Conservation (phyloP, 2,797 vertebrate genomes). For the Acridotheres tristis region DNA sequence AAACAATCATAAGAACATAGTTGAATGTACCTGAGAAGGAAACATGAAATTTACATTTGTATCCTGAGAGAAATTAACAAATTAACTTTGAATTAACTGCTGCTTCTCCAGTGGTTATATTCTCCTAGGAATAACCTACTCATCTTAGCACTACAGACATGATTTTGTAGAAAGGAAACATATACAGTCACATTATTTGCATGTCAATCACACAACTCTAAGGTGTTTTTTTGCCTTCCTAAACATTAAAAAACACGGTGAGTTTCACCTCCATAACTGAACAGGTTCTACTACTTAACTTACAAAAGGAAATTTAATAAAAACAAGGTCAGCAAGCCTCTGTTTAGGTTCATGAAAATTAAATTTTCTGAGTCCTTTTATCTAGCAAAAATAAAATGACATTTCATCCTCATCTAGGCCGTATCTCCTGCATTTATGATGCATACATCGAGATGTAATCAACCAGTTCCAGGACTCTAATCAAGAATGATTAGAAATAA, state of each 20-base stretch:
- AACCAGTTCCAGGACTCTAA: background rate
- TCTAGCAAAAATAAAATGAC: background rate
- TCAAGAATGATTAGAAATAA: slow-evolving; percentile 4
- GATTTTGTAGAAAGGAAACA: slow-evolving; percentile 1
- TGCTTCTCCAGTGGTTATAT: background rate
- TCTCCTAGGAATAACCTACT: background rate
- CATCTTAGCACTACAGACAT: background rate
- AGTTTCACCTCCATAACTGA: background rate
- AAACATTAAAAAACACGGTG: background rate
- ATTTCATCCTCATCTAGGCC: background rate
- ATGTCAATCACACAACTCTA: background rate
- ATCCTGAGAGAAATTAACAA: background rate
- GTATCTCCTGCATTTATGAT: background rate
- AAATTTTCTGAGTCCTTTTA: background rate
- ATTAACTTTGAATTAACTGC: background rate
- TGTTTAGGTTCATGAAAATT: background rate
- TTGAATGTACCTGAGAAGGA: background rate
- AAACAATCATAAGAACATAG: background rate
- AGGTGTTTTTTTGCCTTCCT: background rate
- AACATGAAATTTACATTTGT: background rate
- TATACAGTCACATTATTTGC: background rate
- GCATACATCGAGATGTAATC: background rate
- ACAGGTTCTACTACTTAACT: background rate
- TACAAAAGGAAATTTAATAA: background rate
- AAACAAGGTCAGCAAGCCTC: background rate